Base-by-base conservation (phyloP, 2,113 vertebrate species). In the Rhagologus leucostigma region DNA sequence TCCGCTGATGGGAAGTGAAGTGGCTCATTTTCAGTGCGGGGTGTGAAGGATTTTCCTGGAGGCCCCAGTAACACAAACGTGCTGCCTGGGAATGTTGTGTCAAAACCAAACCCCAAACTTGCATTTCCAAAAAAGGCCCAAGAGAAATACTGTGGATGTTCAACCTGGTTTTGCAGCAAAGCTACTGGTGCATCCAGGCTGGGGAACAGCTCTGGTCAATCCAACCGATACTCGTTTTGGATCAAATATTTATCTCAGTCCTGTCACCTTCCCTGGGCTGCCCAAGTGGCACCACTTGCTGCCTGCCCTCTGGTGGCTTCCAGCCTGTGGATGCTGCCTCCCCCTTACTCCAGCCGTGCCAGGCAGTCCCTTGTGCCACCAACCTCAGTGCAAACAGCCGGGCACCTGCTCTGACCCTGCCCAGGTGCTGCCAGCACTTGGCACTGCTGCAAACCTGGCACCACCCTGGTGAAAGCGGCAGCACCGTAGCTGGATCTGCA, bases 331-430 rank as follows among this genome's bases (percentile, higher is more conserved):
- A 37, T 21, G 5, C 46, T 69, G 32, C 35, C 50, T 78, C 12
- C 11, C 7, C 5, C 10, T 74, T 64, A 7, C 50, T 78, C 55
- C 78, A 76, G 53, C 53, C 20, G 32, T 73, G 23, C 64, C 57
- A 55, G 46, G 9, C 2, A 3, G 29, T 49, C 39, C 50, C 37
- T 6, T 2, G 39, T 53, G 39, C 22, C 41, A 12, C 55, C 1
- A 5, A 64, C 11, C 20, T n/a, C 3, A 20, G 37, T 1, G 5
- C 9, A 37, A 52, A 35, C 2, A 1, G 33, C 26, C 3, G 0
- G 55, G 42, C 19, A 65, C 23, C 47, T 57, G 52, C 30, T 71
- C 62, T 47, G 37, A 33, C 16, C 13, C 33, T 57, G 69, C 59
- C 32, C 15, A 14, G 10, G 22, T 44, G 32, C 42, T 76, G 33